phyloP scores from a whole-genome alignment of 2,797 vertebrate genomes.

The Bufotes viridis region DNA sequence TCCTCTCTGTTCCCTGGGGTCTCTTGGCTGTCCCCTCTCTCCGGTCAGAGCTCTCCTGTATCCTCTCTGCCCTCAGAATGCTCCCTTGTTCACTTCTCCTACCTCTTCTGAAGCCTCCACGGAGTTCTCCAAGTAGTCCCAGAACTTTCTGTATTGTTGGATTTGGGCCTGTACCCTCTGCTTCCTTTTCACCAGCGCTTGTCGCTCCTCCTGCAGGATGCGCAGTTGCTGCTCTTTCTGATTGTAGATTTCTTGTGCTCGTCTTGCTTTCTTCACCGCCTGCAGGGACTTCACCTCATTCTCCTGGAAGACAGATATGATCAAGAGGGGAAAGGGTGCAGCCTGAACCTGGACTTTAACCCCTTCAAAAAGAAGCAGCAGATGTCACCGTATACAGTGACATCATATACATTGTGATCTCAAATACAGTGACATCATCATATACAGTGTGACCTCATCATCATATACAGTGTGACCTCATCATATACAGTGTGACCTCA shows the following conservation, averaged over 20 bases:
- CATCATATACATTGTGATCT: too few species aligned
- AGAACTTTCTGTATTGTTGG: slow-evolving; percentile 68
- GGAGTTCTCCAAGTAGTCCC: slow-evolving; percentile 71
- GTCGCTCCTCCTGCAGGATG: slow-evolving; percentile 63
- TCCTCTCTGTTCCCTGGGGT: neutral
- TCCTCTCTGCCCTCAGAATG: neutral
- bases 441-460: too few species aligned
- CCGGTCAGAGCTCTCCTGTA: neutral
- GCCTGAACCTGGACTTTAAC: neutral
- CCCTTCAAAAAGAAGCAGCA: too few species aligned
- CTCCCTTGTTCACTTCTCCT: neutral
- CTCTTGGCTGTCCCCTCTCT: neutral
- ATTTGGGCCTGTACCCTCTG: slow-evolving; percentile 60
- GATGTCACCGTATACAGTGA: too few species aligned
- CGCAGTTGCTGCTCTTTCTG: slow-evolving; percentile 64
- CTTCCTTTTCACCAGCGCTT: slow-evolving; percentile 59
- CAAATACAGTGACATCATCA: too few species aligned
- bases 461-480: too few species aligned
- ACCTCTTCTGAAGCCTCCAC: slow-evolving; percentile 68
- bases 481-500: too few species aligned
- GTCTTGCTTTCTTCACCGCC: slow-evolving; percentile 66
- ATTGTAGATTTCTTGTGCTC: slow-evolving; percentile 62
- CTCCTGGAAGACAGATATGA: slow-evolving; percentile 64
- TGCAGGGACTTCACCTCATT: slow-evolving; percentile 63
- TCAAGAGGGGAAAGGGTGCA: neutral